Evolutionary conservation across 2,888 invertebrate genomes (phyloP).

Genomic region (Arenicola marina): DNA sequence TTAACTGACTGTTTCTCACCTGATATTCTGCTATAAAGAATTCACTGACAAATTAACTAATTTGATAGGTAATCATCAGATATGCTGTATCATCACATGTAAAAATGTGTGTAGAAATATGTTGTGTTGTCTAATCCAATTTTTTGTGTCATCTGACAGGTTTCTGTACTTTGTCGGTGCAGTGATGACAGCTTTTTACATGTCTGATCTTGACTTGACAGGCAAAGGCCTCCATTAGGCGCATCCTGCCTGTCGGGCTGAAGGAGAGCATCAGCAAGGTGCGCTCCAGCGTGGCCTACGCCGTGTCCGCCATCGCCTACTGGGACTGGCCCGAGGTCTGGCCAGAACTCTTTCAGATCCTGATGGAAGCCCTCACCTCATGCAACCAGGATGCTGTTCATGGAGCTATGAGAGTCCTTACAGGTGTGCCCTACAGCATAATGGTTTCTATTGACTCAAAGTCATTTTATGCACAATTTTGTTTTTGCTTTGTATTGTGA

Average conservation of each 20-base stretch:
- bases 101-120: too few species aligned
- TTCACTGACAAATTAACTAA: too few species aligned
- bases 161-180: not conserved
- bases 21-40: too few species aligned
- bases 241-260: slow-evolving; percentile 70
- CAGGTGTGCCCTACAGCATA: too few species aligned
- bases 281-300: slow-evolving; percentile 72
- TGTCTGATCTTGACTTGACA: slow-evolving; percentile 28
- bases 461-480: too few species aligned
- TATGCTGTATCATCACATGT: too few species aligned
- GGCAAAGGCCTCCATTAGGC: slow-evolving; percentile 70
- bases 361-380: slow-evolving; percentile 70
- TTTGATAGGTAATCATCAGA: too few species aligned
- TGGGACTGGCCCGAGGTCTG: slow-evolving; percentile 77
- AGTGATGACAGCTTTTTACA: not conserved
- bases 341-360: slow-evolving; percentile 72
- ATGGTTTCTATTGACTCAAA: too few species aligned
- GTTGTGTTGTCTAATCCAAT: too few species aligned
- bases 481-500: too few species aligned
- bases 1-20: too few species aligned
- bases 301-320: slow-evolving; percentile 73
- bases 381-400: slow-evolving; percentile 66
- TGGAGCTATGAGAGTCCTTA: slow-evolving; percentile 74
- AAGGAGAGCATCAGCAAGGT: slow-evolving; percentile 73
- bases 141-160: too few species aligned